These are phyloP conservation scores for Myrmophylax atrothorax DNA, from an alignment of 2,113 vertebrate genomes.

Conservation along the genomic window DNA sequence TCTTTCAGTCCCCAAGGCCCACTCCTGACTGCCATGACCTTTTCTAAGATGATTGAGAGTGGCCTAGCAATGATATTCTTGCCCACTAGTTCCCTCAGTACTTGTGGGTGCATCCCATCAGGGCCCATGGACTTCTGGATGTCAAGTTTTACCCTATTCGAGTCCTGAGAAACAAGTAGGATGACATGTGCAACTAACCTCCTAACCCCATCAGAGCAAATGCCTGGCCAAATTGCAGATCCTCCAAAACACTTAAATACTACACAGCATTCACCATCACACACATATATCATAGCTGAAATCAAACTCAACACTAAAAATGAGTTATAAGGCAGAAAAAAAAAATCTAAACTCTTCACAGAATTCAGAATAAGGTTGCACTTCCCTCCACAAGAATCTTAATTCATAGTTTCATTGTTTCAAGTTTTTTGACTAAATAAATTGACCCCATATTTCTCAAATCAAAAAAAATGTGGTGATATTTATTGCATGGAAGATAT, in stretches of 20 bases:
- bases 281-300: fast-evolving
- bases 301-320: background rate
- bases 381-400: background rate
- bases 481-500: background rate
- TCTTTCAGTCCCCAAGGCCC: background rate
- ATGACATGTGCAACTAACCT: background rate
- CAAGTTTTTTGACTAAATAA: background rate
- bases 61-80: background rate
- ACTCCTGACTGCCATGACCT: background rate
- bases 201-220: background rate
- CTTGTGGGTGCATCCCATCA: background rate
- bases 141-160: background rate
- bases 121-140: background rate
- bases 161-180: background rate
- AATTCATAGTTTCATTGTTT: background rate
- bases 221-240: background rate
- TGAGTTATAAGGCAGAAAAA: background rate
- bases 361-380: background rate
- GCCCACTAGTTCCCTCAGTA: background rate
- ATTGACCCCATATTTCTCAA: background rate
- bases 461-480: background rate
- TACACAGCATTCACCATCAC: background rate
- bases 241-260: background rate
- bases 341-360: background rate
- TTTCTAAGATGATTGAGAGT: background rate